Evolutionary conservation across 92 coral and sea anemone genomes (phyloP), one percentile per base, ranked within the genome.

Genomic region (Muricea muricata): DNA sequence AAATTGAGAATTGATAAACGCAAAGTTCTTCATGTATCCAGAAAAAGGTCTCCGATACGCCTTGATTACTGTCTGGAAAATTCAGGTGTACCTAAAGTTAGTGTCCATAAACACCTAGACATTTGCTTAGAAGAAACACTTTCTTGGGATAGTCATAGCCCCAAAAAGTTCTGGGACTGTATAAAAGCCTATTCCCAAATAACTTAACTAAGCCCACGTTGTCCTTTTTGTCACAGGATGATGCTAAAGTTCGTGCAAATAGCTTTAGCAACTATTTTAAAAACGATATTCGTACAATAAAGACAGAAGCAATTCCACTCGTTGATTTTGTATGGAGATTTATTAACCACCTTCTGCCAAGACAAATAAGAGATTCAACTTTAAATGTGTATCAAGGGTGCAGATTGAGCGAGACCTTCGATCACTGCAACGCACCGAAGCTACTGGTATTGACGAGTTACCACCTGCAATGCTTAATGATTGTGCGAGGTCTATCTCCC

Each of bases 111-210:
- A n/a, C n/a, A n/a, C n/a, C n/a, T n/a, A n/a, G n/a, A n/a, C n/a
- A n/a, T n/a, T n/a, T n/a, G n/a, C n/a, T n/a, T n/a, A n/a, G n/a
- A n/a, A n/a, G n/a, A n/a, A n/a, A n/a, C n/a, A n/a, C n/a, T n/a
- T n/a, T n/a, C n/a, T n/a, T n/a, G n/a, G n/a, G n/a, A n/a, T n/a
- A n/a, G n/a, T n/a, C n/a, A n/a, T n/a, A n/a, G n/a, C n/a, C 83
- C 83, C 31, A 78, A 78, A 78, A 66, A 31, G 29, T 78, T 50
- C 39, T 77, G 83, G 70, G 66, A 78, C 61, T 34, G 45, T 28
- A 78, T 55, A 50, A 76, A 20, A 52, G 54, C 34, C 17, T 78
- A 32, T 78, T 78, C 56, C 83, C 70, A 54, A 78, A 32, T 40
- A 78, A 78, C 45, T 55, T 30, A 54, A 29, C 69, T 23, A 55